Percentiles rank a stretch among this genome's conserved stretches.
These are phyloP conservation scores for Sternotherus odoratus DNA, from an alignment of 2,797 vertebrate genomes.

Conservation along the genomic window DNA sequence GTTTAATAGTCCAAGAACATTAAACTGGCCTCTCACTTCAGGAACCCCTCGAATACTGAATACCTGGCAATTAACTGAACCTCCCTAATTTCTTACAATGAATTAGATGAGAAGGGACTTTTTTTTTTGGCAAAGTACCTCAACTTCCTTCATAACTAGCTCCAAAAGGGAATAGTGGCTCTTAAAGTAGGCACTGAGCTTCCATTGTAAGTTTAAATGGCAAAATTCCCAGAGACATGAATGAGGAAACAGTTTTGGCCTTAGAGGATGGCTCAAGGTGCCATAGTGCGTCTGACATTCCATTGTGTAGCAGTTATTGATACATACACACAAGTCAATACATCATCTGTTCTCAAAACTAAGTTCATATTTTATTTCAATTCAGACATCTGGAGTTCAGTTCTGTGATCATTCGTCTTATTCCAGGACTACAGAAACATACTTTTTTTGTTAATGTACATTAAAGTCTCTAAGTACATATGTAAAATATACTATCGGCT, in stretches of 20 bases:
- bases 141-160: not conserved
- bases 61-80: not conserved
- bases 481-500: not conserved
- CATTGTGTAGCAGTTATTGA: not conserved
- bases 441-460: not conserved
- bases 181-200: not conserved
- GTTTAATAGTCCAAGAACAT: not conserved
- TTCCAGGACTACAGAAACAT: not conserved
- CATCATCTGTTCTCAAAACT: not conserved
- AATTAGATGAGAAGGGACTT: not conserved
- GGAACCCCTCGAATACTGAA: not conserved
- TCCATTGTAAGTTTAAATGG: not conserved
- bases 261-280: not conserved
- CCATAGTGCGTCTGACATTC: not conserved
- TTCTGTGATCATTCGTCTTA: not conserved
- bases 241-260: not conserved
- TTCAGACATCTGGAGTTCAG: not conserved
- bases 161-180: not conserved
- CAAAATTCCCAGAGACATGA: not conserved
- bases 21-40: not conserved
- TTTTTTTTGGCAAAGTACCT: not conserved
- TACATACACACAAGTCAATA: not conserved
- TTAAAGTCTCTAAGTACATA: not conserved
- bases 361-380: not conserved
- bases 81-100: not conserved